Evolutionary conservation across 2,888 invertebrate species (phyloP), one percentile per base, ranked within the genome.

Genomic region (Spicauda simplicius): DNA sequence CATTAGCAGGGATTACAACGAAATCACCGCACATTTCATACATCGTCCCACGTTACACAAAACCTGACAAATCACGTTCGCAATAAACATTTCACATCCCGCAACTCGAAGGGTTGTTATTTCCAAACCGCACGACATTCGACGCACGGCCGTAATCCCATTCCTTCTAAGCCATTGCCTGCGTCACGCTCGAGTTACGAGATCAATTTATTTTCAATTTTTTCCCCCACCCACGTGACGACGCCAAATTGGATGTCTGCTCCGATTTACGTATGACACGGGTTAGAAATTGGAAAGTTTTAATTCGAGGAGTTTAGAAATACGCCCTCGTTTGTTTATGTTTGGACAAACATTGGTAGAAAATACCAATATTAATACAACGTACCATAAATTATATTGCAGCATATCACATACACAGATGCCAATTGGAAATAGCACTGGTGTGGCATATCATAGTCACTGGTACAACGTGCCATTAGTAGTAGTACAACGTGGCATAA

Each of bases 131-230:
- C 68, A 60, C 63, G 68, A 70, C 67, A 74, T 71, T 73, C 68
- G 68, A 71, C 75, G 72, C 72, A 71, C 73, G 73, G 71, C 69
- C 74, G 80, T 86, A 87, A 88, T 87, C 84, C 80, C 73, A 80
- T 86, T 80, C 76, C 75, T 88, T 88, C 86, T 84, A 78, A 84
- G 74, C 85, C 87, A 90, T 87, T 87, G 86, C 82, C 70, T 78
- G 73, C 80, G 80, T 81, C 84, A 81, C 86, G 88, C 82, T 76
- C 78, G 80, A 80, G 75, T 83, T 80, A 77, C 80, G 77, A 77
- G 83, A 87, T 88, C 90, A 87, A 91, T 91, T 88, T 90, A 88
- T 89, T 90, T 90, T 88, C 89, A 89, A 90, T 90, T 91, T 90
- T 88, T 66, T 87, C 76, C 77, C 72, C 74, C 75, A 75, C 76